Evolutionary conservation across 2,113 vertebrate species (phyloP).

Genomic region (Myrmophylax atrothorax): DNA sequence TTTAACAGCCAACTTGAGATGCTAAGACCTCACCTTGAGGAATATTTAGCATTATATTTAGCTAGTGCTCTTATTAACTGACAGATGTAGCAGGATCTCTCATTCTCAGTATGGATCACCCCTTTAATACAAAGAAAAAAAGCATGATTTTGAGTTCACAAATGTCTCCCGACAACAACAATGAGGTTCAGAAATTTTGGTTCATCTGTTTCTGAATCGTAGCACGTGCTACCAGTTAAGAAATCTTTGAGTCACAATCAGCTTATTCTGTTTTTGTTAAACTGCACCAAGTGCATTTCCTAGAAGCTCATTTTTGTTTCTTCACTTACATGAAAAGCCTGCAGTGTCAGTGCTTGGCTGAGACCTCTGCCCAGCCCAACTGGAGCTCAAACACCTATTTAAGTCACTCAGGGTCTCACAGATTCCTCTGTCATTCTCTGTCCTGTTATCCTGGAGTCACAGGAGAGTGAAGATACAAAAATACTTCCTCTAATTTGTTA

Average conservation of each 20-base stretch:
- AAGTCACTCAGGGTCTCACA: background rate
- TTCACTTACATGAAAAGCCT: background rate
- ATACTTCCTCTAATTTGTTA: background rate
- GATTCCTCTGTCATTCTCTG: background rate
- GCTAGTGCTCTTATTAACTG: background rate
- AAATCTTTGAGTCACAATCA: background rate
- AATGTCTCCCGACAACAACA: background rate
- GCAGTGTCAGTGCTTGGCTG: background rate
- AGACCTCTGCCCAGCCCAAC: background rate
- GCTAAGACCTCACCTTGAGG: background rate
- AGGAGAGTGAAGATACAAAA: background rate
- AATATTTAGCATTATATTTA: background rate
- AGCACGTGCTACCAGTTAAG: background rate
- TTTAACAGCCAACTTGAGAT: background rate
- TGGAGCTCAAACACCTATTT: background rate
- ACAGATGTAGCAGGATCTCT: background rate
- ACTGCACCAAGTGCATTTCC: background rate
- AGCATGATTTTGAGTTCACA: background rate
- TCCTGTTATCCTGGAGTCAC: background rate
- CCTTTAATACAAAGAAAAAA: background rate
- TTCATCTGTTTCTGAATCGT: background rate
- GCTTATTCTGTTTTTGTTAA: background rate
- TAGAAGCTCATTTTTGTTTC: background rate
- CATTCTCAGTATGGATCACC: background rate
- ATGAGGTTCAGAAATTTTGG: background rate